Base-by-base conservation (phyloP, 2,888 invertebrate genomes). In the Eupelmus urozonus region DNA sequence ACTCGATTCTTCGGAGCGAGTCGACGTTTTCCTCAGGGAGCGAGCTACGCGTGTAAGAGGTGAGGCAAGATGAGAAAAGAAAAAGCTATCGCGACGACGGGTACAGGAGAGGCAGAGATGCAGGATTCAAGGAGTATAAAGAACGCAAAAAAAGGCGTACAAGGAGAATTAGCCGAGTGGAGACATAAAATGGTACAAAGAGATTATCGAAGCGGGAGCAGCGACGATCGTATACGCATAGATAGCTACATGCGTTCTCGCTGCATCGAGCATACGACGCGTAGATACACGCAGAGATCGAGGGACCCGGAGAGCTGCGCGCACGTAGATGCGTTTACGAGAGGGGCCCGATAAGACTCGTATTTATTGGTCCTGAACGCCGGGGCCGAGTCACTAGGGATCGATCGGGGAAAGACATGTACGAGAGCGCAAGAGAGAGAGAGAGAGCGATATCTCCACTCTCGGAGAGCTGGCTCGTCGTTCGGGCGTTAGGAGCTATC, bases 281-380 rank as follows among this genome's bases (percentile, higher is more conserved):
- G 2, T 20, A 49, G 9, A 16, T 67, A 65, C 23, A 25, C n/a
- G n/a, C 29, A 42, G 7, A 65, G 16, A 4, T 29, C 13, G 55
- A 16, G 18, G 55, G 23, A 23, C 11, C 9, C 55, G n/a, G n/a
- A 23, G 45, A 73, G 42, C 23, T 34, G 59, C 23, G 60, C 13
- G 27, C 29, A 25, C 66, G 59, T 71, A 69, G 76, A 78, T 81
- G 76, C 80, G 60, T 80, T 81, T 80, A 79, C 76, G 73, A 75
- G 73, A 75, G 69, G n/a, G 27, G 9, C 20, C 67, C 72, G 79
- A 81, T 79, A 81, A 81, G 74, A 55, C n/a, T 73, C 65, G 75
- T 74, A 73, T 79, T 79, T 80, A 77, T 80, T 80, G 75, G 63
- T 49, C 13, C 20, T 63, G 45, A 51, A 42, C 75, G n/a, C 20